phyloP scores from a whole-genome alignment of 1,140 invertebrate genomes.

The Formica exsecta region DNA sequence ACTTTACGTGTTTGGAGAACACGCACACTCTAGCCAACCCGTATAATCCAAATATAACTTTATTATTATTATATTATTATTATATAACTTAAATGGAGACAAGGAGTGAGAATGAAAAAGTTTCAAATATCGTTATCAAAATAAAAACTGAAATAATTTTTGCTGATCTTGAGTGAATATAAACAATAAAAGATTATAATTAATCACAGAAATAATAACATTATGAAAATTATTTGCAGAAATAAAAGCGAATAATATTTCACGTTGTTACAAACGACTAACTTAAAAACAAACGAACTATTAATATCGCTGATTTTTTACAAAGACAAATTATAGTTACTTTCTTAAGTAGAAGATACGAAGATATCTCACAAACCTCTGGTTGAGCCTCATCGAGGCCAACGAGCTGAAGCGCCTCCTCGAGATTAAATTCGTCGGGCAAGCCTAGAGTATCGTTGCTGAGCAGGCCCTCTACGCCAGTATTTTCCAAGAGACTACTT shows the following conservation, averaged over 20 bases:
- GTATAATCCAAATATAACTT: not conserved
- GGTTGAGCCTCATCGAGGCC: slow-evolving; percentile 89
- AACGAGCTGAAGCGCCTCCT: slow-evolving; percentile 91
- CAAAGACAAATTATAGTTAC: not conserved
- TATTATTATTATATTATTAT: not conserved
- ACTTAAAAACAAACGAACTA: not conserved
- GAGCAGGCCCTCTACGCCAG: slow-evolving; percentile 82
- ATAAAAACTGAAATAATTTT: not conserved
- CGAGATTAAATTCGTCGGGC: slow-evolving; percentile 90
- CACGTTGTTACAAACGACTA: not conserved
- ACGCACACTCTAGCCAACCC: too few species aligned
- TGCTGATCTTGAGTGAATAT: not conserved
- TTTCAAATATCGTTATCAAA: not conserved
- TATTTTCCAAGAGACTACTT: slow-evolving; percentile 79
- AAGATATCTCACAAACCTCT: slow-evolving; percentile 81
- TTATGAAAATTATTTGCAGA: not conserved
- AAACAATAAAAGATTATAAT: not conserved
- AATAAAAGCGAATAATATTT: not conserved
- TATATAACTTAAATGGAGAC: not conserved
- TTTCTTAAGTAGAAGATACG: not conserved
- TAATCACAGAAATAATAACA: not conserved
- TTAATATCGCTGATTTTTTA: not conserved
- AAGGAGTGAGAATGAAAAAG: too few species aligned
- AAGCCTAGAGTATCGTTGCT: slow-evolving; percentile 83
- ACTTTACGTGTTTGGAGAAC: too few species aligned